phyloP scores from a whole-genome alignment of 2,797 vertebrate species.

The Anableps anableps region DNA sequence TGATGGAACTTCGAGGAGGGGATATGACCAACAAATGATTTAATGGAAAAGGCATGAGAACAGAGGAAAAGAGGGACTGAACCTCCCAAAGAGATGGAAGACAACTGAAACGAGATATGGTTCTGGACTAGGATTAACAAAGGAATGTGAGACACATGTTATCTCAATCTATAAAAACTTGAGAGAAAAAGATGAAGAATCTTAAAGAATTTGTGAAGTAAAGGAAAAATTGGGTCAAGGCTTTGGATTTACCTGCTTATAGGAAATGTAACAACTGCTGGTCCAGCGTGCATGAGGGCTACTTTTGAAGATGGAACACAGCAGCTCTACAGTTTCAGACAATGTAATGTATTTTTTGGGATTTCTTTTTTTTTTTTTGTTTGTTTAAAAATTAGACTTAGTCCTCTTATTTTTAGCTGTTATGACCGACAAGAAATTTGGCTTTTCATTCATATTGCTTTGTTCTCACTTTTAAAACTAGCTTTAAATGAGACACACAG shows the following conservation, averaged over 20 bases:
- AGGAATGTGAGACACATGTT: conserved; percentile 19
- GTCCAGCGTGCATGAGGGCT: conserved; percentile 22
- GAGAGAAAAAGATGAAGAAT: neutral
- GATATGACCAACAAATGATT: conserved; percentile 41
- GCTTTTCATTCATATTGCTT: neutral
- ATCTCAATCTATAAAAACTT: neutral
- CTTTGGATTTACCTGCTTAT: conserved; percentile 20
- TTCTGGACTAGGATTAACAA: conserved; percentile 25
- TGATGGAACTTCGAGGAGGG: conserved; percentile 47
- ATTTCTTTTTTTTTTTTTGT: conserved; percentile 1
- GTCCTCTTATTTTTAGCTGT: neutral
- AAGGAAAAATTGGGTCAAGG: conserved; percentile 26
- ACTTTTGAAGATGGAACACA: conserved; percentile 65
- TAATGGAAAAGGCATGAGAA: conserved; percentile 39
- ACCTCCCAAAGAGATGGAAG: conserved; percentile 32
- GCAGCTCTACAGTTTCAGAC: conserved; percentile 36
- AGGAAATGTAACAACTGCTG: conserved; percentile 30
- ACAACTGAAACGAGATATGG: conserved; percentile 13
- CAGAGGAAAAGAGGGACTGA: conserved; percentile 24
- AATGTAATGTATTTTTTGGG: conserved; percentile 58
- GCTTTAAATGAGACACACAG: conserved; percentile 7
- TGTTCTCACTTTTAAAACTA: neutral
- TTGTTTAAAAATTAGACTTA: neutral
- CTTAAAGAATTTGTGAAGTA: conserved; percentile 1
- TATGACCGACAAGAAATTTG: neutral